A percentile compares a stretch with the other conserved stretches of the same genome.
phyloP scores from a whole-genome alignment of 2,113 vertebrate genomes.

The Myxocyprinus asiaticus region DNA sequence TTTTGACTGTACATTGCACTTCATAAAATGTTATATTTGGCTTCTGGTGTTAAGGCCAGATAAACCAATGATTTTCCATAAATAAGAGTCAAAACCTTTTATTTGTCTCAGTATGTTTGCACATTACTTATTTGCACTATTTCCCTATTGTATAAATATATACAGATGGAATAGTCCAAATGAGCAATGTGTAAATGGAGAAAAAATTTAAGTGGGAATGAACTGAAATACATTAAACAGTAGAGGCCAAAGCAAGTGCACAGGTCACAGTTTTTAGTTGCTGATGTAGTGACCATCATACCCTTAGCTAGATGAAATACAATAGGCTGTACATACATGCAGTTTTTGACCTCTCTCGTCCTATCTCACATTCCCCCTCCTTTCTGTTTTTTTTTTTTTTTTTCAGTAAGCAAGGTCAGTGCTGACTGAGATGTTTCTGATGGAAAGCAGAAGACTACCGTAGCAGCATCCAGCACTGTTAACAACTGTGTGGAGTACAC shows the following conservation, averaged over 20 bases:
- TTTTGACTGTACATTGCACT: too few species aligned
- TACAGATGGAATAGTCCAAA: too few species aligned
- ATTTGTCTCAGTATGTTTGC: too few species aligned
- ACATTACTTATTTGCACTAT: too few species aligned
- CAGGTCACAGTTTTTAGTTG: slow-evolving; percentile 30
- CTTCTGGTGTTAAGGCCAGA: too few species aligned
- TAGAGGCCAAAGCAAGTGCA: not conserved
- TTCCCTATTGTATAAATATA: too few species aligned
- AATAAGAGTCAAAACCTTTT: too few species aligned
- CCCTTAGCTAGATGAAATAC: slow-evolving; percentile 36
- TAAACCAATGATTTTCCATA: too few species aligned
- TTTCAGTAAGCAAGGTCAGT: slow-evolving; percentile 2
- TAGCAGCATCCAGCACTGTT: slow-evolving; percentile 29
- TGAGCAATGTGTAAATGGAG: not conserved
- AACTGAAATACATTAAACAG: not conserved
- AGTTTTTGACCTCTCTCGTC: slow-evolving; percentile 35
- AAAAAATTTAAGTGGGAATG: not conserved
- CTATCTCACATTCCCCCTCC: not conserved
- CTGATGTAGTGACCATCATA: not conserved
- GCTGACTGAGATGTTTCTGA: slow-evolving; percentile 38
- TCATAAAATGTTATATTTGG: too few species aligned
- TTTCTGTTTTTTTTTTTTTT: not conserved
- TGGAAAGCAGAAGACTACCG: slow-evolving; percentile 28
- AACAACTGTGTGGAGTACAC: slow-evolving; percentile 15
- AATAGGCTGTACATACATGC: slow-evolving; percentile 28